These are phyloP conservation scores for Epizoanthus fatuus DNA, from an alignment of 92 coral and sea anemone species.

Conservation along the genomic window DNA sequence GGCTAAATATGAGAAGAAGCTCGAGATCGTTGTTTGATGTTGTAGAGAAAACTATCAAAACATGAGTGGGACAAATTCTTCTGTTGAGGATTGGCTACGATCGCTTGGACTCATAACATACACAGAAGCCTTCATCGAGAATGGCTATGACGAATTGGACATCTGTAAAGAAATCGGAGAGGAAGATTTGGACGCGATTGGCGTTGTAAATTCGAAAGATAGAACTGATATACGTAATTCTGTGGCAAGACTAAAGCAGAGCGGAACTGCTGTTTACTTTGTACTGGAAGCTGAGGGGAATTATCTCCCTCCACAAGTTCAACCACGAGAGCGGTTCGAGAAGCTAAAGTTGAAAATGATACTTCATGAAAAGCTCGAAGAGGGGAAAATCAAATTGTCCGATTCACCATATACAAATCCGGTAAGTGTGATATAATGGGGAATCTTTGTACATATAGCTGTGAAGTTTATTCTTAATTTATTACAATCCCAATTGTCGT, in stretches of 20 bases:
- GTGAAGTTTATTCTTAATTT: conserved; percentile 1
- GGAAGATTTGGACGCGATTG: conserved; percentile 99
- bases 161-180: conserved; percentile 98
- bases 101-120: conserved; percentile 93
- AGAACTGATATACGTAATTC: conserved; percentile 93
- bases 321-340: conserved; percentile 84
- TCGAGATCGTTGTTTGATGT: conserved; percentile 32
- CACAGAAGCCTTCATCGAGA: conserved; percentile 96
- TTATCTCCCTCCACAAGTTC: conserved; percentile 62
- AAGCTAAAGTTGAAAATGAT: conserved; percentile 80
- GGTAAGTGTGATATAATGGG: conserved; percentile 66
- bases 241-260: conserved; percentile 80
- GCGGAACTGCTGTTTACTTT: conserved; percentile 97
- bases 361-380: conserved; percentile 80
- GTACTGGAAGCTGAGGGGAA: conserved; percentile 78
- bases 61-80: conserved; percentile 18
- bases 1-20: conserved; percentile 39
- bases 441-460: background rate
- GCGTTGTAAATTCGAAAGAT: conserved; percentile 90
- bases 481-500: background rate
- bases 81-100: conserved; percentile 98
- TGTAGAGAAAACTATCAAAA: conserved; percentile 15
- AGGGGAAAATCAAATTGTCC: conserved; percentile 82
- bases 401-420: conserved; percentile 81
- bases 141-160: conserved; percentile 98